These are phyloP conservation scores for Lytechinus variegatus DNA, from an alignment of 35 echinoderm and acorn worm species.

Conservation along the genomic window DNA sequence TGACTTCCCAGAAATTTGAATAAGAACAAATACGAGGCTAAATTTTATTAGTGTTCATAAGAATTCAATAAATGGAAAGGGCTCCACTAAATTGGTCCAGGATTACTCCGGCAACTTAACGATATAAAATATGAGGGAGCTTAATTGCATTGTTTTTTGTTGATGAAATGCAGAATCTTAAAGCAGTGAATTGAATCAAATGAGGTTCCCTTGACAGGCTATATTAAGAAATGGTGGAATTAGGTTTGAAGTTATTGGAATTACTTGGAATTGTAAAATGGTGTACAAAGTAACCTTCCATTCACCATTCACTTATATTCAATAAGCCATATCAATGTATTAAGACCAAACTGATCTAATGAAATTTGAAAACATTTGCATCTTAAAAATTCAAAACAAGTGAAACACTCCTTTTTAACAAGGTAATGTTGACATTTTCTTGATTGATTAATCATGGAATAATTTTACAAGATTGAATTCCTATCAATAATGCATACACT, in stretches of 20 bases:
- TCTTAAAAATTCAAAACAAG: too few species aligned
- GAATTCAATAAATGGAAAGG: not conserved
- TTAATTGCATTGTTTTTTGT: not conserved
- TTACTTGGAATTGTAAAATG: not conserved
- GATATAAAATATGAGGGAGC: not conserved
- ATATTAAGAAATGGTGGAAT: not conserved
- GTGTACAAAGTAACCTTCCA: not conserved
- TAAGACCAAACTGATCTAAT: not conserved
- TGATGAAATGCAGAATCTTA: not conserved
- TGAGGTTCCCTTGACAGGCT: not conserved
- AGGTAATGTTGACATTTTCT: not conserved
- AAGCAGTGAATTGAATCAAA: not conserved
- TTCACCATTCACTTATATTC: not conserved
- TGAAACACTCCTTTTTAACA: not conserved
- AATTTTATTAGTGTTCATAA: not conserved
- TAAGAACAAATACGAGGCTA: not conserved
- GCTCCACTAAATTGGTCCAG: not conserved
- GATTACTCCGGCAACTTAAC: not conserved
- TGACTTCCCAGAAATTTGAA: not conserved
- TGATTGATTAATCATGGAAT: too few species aligned
- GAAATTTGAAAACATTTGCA: too few species aligned
- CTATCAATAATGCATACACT: too few species aligned
- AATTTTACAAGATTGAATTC: too few species aligned
- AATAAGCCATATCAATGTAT: not conserved
- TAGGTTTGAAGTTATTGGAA: not conserved